Conservation (phyloP, 2,888 invertebrate genomes). For the Aricia artaxerxes region DNA sequence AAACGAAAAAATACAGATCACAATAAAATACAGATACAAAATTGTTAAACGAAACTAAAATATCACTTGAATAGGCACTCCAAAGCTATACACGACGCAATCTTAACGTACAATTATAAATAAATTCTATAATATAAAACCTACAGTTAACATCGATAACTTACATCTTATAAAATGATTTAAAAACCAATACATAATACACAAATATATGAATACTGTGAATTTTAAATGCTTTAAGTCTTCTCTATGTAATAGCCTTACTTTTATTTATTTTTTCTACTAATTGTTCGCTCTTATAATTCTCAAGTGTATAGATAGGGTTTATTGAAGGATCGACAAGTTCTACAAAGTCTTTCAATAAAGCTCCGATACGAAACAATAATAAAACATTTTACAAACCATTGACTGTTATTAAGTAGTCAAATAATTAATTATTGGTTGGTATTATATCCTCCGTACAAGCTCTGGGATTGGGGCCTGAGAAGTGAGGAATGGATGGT, state of each 20-base stretch:
- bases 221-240: constrained; percentile 28
- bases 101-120: constrained; percentile 26
- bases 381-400: background rate
- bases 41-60: constrained; percentile 23
- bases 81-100: constrained; percentile 27
- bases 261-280: background rate
- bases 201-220: constrained; percentile 27
- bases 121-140: constrained; percentile 29
- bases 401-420: background rate
- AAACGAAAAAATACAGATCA: constrained; percentile 32
- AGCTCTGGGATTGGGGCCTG: background rate
- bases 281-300: background rate
- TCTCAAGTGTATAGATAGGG: background rate
- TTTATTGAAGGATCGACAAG: background rate
- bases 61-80: constrained; percentile 29
- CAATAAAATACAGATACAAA: constrained; percentile 30
- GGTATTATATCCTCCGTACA: background rate
- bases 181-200: constrained; percentile 27
- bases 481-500: background rate
- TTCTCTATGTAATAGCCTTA: constrained; percentile 17
- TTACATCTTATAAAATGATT: constrained; percentile 26
- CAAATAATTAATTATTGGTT: background rate
- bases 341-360: background rate
- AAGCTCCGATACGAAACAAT: background rate
- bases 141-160: constrained; percentile 27